Conservation (phyloP, 2,797 vertebrate genomes). For the Hydrocynus forskahlii region DNA sequence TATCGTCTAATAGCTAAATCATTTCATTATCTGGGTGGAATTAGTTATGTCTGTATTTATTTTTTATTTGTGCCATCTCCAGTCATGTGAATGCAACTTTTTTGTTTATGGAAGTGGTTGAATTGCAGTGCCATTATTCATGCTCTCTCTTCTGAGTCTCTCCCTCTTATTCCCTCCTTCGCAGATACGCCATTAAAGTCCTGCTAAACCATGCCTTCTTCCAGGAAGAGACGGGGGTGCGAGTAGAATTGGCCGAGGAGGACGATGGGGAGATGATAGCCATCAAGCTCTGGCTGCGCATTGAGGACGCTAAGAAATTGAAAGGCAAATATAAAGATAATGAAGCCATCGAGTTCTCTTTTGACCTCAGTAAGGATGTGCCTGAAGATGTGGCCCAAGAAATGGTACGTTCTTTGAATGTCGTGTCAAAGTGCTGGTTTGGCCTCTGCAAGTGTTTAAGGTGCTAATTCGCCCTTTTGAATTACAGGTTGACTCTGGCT, state of each 20-base stretch:
- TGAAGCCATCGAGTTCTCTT: slow-evolving; percentile 98
- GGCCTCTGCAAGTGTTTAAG: no score
- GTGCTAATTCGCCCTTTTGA: no score
- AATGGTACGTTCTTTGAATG: slow-evolving; percentile 81
- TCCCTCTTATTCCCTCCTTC: background rate
- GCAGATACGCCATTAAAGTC: slow-evolving; percentile 96
- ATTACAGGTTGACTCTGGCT: slow-evolving; percentile 93
- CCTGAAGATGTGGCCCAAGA: slow-evolving; percentile 97
- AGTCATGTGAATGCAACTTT: slow-evolving; percentile 1
- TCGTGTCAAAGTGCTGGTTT: no score
- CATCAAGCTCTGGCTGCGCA: slow-evolving; percentile 96
- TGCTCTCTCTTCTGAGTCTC: background rate
- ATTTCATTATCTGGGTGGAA: background rate
- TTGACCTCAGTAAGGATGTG: slow-evolving; percentile 94
- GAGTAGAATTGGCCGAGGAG: slow-evolving; percentile 97
- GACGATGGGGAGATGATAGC: slow-evolving; percentile 96
- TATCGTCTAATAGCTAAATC: background rate
- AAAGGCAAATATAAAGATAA: slow-evolving; percentile 99
- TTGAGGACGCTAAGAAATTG: slow-evolving; percentile 97
- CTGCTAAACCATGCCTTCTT: slow-evolving; percentile 98
- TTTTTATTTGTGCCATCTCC: background rate
- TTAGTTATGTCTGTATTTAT: background rate
- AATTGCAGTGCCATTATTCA: slow-evolving; percentile 10
- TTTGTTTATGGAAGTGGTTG: background rate
- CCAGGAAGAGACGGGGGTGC: slow-evolving; percentile 97